These are phyloP conservation scores for Standfussiana lucernea DNA, from an alignment of 2,888 invertebrate genomes.

Conservation along the genomic window DNA sequence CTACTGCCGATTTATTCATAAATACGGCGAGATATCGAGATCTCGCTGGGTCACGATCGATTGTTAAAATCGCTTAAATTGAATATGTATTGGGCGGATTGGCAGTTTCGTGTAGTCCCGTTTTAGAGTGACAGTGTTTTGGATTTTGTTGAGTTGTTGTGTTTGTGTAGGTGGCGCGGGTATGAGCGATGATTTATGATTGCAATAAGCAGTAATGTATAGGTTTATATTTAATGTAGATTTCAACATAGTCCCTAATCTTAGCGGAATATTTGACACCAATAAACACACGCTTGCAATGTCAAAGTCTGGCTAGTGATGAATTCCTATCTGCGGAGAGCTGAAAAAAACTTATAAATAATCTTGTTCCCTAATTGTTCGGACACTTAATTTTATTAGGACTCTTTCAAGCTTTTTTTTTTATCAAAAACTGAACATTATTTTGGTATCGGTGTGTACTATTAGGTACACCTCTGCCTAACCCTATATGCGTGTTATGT, in stretches of 20 bases:
- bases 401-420: no score
- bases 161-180: constrained; percentile 36
- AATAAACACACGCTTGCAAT: no score
- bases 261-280: neutral
- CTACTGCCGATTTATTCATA: constrained; percentile 82
- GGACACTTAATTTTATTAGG: no score
- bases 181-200: neutral
- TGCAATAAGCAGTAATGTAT: neutral
- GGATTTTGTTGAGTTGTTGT: constrained; percentile 17
- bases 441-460: no score
- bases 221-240: neutral
- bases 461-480: no score
- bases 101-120: constrained; percentile 56
- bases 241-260: neutral
- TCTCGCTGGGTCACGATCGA: constrained; percentile 82
- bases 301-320: no score
- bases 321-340: no score
- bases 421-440: no score
- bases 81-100: constrained; percentile 66
- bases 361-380: no score
- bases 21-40: constrained; percentile 78
- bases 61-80: constrained; percentile 73
- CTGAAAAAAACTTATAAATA: no score
- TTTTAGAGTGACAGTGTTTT: constrained; percentile 57
- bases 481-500: no score